These are phyloP conservation scores for Schrankia costaestrigalis DNA, from an alignment of 2,888 invertebrate genomes.

Conservation along the genomic window DNA sequence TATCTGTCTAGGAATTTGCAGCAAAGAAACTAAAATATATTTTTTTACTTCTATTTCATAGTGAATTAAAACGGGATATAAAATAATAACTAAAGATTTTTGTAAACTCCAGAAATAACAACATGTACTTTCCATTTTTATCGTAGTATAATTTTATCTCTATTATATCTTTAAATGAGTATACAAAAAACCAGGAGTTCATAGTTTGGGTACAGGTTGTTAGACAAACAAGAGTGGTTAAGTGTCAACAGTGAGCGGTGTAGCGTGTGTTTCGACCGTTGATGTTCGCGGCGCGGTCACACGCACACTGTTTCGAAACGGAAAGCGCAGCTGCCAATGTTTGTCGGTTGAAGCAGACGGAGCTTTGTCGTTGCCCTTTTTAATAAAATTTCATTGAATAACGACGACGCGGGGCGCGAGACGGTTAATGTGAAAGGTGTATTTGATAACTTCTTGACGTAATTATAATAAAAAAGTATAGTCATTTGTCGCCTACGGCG, in stretches of 20 bases:
- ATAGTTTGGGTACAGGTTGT: conserved; percentile 4
- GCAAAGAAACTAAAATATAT: no score
- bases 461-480: background rate
- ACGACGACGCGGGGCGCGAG: conserved; percentile 22
- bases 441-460: conserved; percentile 6
- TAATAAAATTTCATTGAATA: conserved; percentile 50
- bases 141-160: no score
- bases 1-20: no score
- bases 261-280: conserved; percentile 34
- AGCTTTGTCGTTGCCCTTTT: conserved; percentile 47
- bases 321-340: conserved; percentile 50
- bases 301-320: conserved; percentile 41
- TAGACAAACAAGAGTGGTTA: conserved; percentile 8
- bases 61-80: no score
- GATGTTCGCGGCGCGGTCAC: conserved; percentile 31
- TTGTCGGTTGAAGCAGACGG: conserved; percentile 30
- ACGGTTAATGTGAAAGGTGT: conserved; percentile 17
- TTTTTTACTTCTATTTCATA: no score
- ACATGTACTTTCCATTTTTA: no score
- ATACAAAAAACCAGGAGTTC: conserved; percentile 8
- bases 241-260: conserved; percentile 25
- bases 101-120: no score
- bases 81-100: no score
- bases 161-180: no score
- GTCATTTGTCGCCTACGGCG: no score